phyloP scores from a whole-genome alignment of 1,140 invertebrate species.

The Phymorhynchus buccinoides region DNA sequence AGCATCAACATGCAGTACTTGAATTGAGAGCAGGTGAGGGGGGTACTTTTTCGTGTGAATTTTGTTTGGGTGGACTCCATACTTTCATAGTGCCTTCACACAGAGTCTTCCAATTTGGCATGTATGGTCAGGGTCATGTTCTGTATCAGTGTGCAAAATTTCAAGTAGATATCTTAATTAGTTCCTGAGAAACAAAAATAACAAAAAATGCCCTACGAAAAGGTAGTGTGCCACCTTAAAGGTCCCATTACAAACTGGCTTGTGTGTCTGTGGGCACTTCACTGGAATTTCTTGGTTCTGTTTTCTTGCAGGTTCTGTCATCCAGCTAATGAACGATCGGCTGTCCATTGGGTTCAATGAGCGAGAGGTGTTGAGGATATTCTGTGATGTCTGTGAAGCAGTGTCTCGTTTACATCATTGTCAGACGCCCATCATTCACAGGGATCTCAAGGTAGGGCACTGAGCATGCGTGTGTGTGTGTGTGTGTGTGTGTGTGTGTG shows the following conservation, averaged over 20 bases:
- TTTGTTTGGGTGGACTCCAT: too few species aligned
- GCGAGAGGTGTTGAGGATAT: slow-evolving; percentile 90
- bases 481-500: neutral
- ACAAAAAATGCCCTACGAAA: too few species aligned
- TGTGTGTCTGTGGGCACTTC: neutral
- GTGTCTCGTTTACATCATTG: slow-evolving; percentile 94
- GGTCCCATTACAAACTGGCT: too few species aligned
- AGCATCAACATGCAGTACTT: too few species aligned
- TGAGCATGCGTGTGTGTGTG: neutral
- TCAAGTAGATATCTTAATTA: too few species aligned
- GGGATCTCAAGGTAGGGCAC: slow-evolving; percentile 88
- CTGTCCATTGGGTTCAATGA: slow-evolving; percentile 78
- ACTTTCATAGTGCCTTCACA: too few species aligned
- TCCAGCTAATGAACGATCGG: slow-evolving; percentile 91
- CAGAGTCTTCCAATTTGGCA: too few species aligned
- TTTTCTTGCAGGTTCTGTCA: slow-evolving; percentile 77
- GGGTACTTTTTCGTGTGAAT: too few species aligned
- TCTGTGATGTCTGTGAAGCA: slow-evolving; percentile 95
- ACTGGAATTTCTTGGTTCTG: neutral
- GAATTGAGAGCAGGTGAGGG: too few species aligned
- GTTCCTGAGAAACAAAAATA: neutral
- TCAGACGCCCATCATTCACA: slow-evolving; percentile 94
- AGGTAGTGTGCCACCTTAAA: neutral
- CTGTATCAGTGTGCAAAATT: too few species aligned
- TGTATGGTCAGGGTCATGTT: too few species aligned